A percentile compares a stretch with the other conserved stretches of the same genome.
These are phyloP conservation scores for Cyclargus thomasi DNA, from an alignment of 1,140 invertebrate species.

Conservation along the genomic window DNA sequence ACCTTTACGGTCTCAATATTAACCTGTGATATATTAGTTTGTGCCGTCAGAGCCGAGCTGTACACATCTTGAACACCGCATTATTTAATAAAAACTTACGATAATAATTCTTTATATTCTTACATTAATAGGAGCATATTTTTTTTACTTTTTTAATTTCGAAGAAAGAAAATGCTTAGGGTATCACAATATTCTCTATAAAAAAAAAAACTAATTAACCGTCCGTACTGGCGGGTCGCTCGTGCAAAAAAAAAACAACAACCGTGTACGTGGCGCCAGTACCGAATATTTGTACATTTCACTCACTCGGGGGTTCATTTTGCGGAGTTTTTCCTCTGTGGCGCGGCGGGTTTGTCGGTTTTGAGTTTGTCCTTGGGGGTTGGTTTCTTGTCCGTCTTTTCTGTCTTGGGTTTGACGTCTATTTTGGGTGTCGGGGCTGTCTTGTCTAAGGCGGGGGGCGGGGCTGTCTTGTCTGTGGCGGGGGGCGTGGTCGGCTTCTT, in stretches of 20 bases:
- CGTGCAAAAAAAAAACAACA: slow-evolving; percentile 8
- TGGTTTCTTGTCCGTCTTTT: slow-evolving; percentile 28
- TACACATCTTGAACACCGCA: slow-evolving; percentile 2
- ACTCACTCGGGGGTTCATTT: slow-evolving; percentile 31
- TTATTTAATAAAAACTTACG: slow-evolving; percentile 10
- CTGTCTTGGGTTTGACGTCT: slow-evolving; percentile 28
- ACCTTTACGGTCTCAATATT: not conserved
- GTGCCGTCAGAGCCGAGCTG: not conserved
- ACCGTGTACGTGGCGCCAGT: slow-evolving; percentile 17
- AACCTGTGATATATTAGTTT: not conserved
- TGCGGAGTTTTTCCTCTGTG: slow-evolving; percentile 53
- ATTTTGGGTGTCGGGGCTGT: slow-evolving; percentile 23
- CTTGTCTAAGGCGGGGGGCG: slow-evolving; percentile 23
- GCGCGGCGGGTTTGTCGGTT: slow-evolving; percentile 26
- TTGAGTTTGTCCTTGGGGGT: slow-evolving; percentile 26
- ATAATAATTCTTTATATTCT: slow-evolving; percentile 15
- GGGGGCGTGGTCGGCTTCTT: slow-evolving; percentile 40
- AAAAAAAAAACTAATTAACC: slow-evolving; percentile 5
- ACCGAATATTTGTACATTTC: slow-evolving; percentile 23
- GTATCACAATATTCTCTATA: not conserved
- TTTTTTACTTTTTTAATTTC: slow-evolving; percentile 6
- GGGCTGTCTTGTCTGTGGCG: slow-evolving; percentile 25
- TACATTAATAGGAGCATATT: slow-evolving; percentile 2
- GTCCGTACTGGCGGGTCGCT: not conserved
- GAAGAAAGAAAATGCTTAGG: slow-evolving; percentile 6